A percentile compares a stretch with the other conserved stretches of the same genome.
Evolutionary conservation across 2,797 vertebrate genomes (phyloP).

Genomic region (Muraenolepis orangiensis): DNA sequence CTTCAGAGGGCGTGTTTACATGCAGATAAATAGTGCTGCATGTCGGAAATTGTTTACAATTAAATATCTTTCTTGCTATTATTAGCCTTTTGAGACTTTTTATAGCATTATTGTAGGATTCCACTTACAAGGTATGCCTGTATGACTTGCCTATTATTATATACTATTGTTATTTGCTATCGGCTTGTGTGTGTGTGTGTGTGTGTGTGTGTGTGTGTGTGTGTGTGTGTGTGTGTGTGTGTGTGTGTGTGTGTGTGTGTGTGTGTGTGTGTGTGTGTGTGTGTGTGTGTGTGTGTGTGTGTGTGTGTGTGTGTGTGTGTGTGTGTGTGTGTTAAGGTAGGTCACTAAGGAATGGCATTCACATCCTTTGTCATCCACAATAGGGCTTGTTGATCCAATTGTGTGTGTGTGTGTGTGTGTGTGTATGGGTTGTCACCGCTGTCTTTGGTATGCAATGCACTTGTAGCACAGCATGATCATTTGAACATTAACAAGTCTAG

Average conservation of each 20-base stretch:
- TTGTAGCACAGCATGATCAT: background rate
- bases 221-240: too few species aligned
- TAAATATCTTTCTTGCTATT: slow-evolving; percentile 39
- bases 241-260: too few species aligned
- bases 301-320: too few species aligned
- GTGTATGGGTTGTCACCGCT: background rate
- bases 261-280: too few species aligned
- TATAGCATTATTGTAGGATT: slow-evolving; percentile 15
- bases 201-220: too few species aligned
- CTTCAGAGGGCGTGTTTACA: slow-evolving; percentile 47
- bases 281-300: too few species aligned
- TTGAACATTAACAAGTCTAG: background rate
- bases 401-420: too few species aligned
- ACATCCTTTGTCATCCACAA: background rate
- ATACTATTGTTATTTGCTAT: too few species aligned
- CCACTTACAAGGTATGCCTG: slow-evolving; percentile 6
- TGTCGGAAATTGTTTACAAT: slow-evolving; percentile 37
- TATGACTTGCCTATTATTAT: slow-evolving; percentile 20
- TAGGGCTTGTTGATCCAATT: background rate
- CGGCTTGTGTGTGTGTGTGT: too few species aligned
- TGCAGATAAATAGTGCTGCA: slow-evolving; percentile 26
- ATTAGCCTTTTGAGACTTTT: slow-evolving; percentile 33
- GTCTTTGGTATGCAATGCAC: background rate
- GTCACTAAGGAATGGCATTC: background rate
- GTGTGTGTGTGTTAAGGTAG: slow-evolving; percentile 3